Conservation (phyloP, 2,113 vertebrate species). For the Malurus cyaneus region DNA sequence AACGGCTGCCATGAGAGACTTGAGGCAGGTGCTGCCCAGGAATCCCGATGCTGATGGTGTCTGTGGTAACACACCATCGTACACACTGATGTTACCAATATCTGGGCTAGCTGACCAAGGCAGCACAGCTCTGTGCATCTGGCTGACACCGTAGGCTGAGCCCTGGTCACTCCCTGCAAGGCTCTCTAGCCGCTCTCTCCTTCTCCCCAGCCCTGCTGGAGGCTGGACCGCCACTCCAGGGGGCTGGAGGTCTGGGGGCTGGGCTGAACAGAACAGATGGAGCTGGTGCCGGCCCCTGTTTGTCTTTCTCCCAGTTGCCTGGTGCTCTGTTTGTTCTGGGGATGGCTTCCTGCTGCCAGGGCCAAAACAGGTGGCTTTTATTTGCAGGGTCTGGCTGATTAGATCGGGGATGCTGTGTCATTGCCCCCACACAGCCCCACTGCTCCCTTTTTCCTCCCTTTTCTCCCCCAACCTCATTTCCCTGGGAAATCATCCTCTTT, state of each 20-base stretch:
- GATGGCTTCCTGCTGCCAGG: slow-evolving; percentile 74
- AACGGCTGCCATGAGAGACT: neutral
- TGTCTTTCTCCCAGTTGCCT: slow-evolving; percentile 68
- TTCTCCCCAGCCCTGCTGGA: neutral
- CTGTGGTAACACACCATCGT: neutral
- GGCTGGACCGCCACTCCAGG: neutral
- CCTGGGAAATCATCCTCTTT: slow-evolving; percentile 37
- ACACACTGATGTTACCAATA: neutral
- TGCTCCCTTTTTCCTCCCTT: neutral
- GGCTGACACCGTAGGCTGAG: rapidly evolving
- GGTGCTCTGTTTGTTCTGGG: slow-evolving; percentile 65
- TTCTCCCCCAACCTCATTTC: slow-evolving; percentile 49
- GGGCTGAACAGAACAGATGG: slow-evolving; percentile 47
- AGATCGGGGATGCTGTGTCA: neutral
- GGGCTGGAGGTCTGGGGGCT: neutral
- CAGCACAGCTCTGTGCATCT: neutral
- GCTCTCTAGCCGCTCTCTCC: neutral
- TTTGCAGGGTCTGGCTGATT: slow-evolving; percentile 73
- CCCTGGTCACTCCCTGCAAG: neutral
- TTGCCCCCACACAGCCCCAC: neutral
- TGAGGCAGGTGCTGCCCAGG: rapidly evolving
- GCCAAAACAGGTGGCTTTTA: slow-evolving; percentile 79
- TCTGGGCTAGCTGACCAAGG: neutral
- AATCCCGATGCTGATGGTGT: neutral
- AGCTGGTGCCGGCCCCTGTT: slow-evolving; percentile 59